Base-by-base conservation (phyloP, 2,888 invertebrate species). In the Parapristionchus giblindavisi region DNA sequence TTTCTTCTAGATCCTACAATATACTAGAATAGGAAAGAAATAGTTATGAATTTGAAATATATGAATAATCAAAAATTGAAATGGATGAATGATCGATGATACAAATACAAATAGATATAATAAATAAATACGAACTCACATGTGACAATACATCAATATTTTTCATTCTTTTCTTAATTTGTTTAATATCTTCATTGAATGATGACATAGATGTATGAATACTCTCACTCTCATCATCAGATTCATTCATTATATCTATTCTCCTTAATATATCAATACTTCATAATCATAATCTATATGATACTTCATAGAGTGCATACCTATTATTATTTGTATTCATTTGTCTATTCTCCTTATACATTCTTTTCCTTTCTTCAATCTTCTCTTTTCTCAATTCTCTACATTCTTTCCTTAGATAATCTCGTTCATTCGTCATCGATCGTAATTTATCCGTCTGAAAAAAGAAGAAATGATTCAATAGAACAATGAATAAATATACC, bases 371-470 rank as follows among this genome's bases (percentile, higher is more conserved):
- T 14, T 40, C 72, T 8, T 43, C 48, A 14, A 48, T 48, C 17
- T 43, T 72, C 58, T 43, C 72, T 36, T 60, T 72, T 27, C 72
- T 72, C 58, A 48, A 60, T 29, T 58, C 60, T 27, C 48, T 72
- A 34, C 72, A 60, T 43, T 80, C 79, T 34, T 76, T 73, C 21
- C 77, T 71, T 17, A 79, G 73, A 27, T 76, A 66, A 43, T 79
- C 78, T 60, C 79, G 34, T 14, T 77, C 78, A 36, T 63, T 70
- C 51, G 77, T 75, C 4, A 65, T n/a, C 14, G 72, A 75, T n/a
- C 76, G 75, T 5, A 76, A n/a, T 48, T 78, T 80, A 11, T 79
- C 77, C 17, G 72, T 76, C 68, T 77, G 51, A 66, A 80, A 60
- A 2, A 29, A 24, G 8, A 17, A 17, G 34, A 63, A n/a, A n/a